A percentile compares a stretch with the other conserved stretches of the same genome.
phyloP scores from a whole-genome alignment of 2,888 invertebrate species.

The Empis livida region DNA sequence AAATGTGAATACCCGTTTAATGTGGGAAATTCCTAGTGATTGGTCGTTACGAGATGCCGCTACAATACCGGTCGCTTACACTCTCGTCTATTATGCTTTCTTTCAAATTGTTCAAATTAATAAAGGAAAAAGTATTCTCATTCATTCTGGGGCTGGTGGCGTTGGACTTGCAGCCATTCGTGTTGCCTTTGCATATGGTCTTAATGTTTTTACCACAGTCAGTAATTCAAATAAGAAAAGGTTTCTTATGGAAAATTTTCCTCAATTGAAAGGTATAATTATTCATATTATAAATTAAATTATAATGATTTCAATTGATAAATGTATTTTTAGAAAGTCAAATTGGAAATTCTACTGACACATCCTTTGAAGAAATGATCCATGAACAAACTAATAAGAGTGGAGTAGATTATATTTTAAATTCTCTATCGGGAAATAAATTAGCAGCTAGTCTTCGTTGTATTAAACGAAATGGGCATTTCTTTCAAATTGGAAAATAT shows the following conservation, averaged over 20 bases:
- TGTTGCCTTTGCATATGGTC: conserved; percentile 49
- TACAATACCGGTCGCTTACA: conserved; percentile 68
- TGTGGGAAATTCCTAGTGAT: conserved; percentile 55
- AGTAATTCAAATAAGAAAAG: conserved; percentile 49
- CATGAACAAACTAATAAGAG: conserved; percentile 56
- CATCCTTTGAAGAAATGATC: conserved; percentile 77
- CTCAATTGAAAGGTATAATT: conserved; percentile 41
- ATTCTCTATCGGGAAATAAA: conserved; percentile 87
- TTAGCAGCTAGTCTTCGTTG: conserved; percentile 56
- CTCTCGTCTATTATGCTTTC: conserved; percentile 46
- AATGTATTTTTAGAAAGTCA: conserved; percentile 36
- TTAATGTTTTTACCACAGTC: conserved; percentile 58
- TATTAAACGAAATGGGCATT: conserved; percentile 47
- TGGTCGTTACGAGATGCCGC: conserved; percentile 66
- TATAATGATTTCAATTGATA: neutral
- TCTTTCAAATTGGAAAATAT: conserved; percentile 78
- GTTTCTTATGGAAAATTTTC: conserved; percentile 44
- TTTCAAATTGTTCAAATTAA: conserved; percentile 26
- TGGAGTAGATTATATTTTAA: conserved; percentile 87
- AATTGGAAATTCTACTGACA: conserved; percentile 78
- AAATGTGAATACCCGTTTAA: conserved; percentile 18
- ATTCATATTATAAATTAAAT: no score
- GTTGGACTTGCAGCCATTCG: conserved; percentile 69
- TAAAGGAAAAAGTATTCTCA: conserved; percentile 35
- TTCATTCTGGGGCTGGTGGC: conserved; percentile 54